phyloP scores from a whole-genome alignment of 2,888 invertebrate genomes.

The Theretra japonica region DNA sequence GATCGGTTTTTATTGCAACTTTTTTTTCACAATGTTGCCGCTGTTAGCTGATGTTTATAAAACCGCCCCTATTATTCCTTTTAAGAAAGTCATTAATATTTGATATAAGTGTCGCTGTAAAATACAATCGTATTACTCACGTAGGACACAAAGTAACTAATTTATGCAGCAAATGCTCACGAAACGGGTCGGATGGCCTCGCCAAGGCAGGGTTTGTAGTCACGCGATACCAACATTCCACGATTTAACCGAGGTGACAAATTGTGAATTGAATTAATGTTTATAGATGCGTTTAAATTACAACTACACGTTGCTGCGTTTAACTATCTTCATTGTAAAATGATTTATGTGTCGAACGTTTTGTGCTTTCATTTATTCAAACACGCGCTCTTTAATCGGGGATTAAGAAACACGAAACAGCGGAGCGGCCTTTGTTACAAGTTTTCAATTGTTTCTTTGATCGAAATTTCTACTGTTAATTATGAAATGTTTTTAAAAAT shows the following conservation, averaged over 20 bases:
- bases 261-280: slow-evolving; percentile 80
- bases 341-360: slow-evolving; percentile 8
- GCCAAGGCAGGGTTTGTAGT: slow-evolving; percentile 57
- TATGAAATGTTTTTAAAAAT: no score
- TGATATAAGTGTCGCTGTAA: slow-evolving; percentile 25
- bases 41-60: not conserved
- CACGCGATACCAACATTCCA: slow-evolving; percentile 79
- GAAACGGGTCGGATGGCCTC: slow-evolving; percentile 66
- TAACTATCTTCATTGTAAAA: slow-evolving; percentile 46
- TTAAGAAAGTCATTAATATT: slow-evolving; percentile 16
- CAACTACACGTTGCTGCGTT: slow-evolving; percentile 41
- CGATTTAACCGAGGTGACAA: slow-evolving; percentile 76
- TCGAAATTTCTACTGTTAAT: not conserved
- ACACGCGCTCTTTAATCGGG: not conserved
- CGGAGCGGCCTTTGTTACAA: not conserved
- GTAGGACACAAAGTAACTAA: slow-evolving; percentile 44
- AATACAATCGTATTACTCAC: slow-evolving; percentile 26
- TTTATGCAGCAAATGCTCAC: slow-evolving; percentile 77
- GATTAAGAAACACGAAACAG: not conserved
- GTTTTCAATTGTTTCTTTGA: not conserved
- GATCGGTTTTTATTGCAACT: not conserved
- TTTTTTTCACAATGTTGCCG: not conserved
- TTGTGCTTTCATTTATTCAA: not conserved
- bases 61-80: not conserved
- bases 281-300: slow-evolving; percentile 67